Evolutionary conservation across 1,140 invertebrate species (phyloP).

Genomic region (Ceratina calcarata): DNA sequence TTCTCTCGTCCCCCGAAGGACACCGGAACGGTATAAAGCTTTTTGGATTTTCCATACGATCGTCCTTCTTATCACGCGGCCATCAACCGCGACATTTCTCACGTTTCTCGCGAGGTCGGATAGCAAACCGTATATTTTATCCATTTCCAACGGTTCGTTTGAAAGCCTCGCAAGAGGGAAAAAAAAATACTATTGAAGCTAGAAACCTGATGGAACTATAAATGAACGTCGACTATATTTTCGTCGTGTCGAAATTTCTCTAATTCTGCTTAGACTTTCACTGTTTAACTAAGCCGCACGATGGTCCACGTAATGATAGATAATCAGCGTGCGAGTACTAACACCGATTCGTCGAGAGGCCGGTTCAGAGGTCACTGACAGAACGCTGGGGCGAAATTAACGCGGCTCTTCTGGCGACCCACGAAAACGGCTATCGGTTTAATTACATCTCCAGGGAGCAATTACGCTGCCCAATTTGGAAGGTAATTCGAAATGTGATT

Average conservation of each 20-base stretch:
- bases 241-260: no score
- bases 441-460: constrained; percentile 57
- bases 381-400: constrained; percentile 55
- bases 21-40: constrained; percentile 53
- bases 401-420: constrained; percentile 45
- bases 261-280: no score
- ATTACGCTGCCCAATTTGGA: constrained; percentile 56
- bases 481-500: constrained; percentile 59
- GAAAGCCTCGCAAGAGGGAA: neutral
- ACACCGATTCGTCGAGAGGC: neutral
- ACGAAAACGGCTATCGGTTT: constrained; percentile 62
- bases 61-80: constrained; percentile 26
- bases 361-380: constrained; percentile 26
- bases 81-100: constrained; percentile 48
- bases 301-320: neutral
- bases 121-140: neutral
- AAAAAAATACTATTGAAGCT: no score
- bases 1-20: constrained; percentile 14
- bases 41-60: constrained; percentile 49
- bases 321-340: constrained; percentile 10
- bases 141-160: constrained; percentile 19
- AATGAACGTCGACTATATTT: no score
- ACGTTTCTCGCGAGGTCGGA: neutral
- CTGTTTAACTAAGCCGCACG: no score
- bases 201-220: neutral